These are phyloP conservation scores for Myiozetetes cayanensis DNA, from an alignment of 2,113 vertebrate species.

Conservation along the genomic window DNA sequence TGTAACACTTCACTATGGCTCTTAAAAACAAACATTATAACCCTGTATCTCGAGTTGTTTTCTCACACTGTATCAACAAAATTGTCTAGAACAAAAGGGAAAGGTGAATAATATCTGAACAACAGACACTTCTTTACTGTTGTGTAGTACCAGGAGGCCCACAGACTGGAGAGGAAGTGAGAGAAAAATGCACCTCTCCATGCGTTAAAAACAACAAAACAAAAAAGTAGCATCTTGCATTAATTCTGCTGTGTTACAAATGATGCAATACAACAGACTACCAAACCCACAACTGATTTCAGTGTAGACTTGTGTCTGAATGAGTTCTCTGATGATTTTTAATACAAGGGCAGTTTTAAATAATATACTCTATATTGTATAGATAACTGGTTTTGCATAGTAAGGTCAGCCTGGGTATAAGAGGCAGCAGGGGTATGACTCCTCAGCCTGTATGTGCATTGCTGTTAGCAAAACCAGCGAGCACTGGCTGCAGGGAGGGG, in stretches of 20 bases:
- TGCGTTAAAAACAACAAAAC: neutral
- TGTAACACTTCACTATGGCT: neutral
- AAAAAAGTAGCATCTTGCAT: neutral
- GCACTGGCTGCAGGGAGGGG: neutral
- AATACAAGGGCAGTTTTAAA: neutral
- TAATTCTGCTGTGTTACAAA: neutral
- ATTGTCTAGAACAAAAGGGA: constrained; percentile 56
- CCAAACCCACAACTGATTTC: neutral
- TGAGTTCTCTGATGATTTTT: neutral
- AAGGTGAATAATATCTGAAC: constrained; percentile 46
- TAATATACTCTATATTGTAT: neutral
- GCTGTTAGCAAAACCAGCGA: neutral
- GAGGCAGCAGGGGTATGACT: neutral
- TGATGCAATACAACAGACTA: neutral
- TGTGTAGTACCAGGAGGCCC: constrained; percentile 16
- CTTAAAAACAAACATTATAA: constrained; percentile 50
- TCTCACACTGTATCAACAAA: constrained; percentile 53
- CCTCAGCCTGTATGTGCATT: neutral
- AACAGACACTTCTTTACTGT: constrained; percentile 42
- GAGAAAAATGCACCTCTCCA: neutral
- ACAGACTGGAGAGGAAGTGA: neutral
- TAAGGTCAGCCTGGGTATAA: neutral
- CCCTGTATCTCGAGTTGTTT: constrained; percentile 43
- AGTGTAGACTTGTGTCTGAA: neutral
- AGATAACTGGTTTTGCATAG: neutral